A percentile compares a stretch with the other conserved stretches of the same genome.
Conservation (phyloP, 2,888 invertebrate genomes). For the Romanomermis culicivorax region DNA sequence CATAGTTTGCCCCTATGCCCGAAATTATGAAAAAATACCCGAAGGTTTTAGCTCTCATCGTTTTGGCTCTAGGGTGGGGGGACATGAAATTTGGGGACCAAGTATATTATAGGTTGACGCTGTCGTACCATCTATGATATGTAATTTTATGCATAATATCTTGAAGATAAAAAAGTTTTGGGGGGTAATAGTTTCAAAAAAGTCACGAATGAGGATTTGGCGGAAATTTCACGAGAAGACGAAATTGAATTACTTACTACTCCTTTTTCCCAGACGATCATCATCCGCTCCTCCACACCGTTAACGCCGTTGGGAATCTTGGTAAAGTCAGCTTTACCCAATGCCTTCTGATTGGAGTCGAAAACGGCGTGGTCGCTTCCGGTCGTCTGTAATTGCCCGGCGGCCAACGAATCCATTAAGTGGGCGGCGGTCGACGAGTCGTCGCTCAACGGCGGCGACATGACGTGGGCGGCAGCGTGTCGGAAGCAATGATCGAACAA, state of each 20-base stretch:
- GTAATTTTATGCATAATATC: too few species aligned
- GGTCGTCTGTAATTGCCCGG: constrained; percentile 73
- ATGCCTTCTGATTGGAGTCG: constrained; percentile 62
- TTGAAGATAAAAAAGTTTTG: neutral
- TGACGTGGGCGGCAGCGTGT: constrained; percentile 78
- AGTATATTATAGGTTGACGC: too few species aligned
- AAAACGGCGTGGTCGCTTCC: constrained; percentile 95
- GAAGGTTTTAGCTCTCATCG: too few species aligned
- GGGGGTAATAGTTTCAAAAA: neutral
- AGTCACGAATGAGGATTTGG: neutral
- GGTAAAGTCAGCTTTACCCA: constrained; percentile 64
- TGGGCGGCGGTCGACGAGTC: constrained; percentile 66
- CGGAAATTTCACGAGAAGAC: too few species aligned
- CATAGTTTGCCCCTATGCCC: too few species aligned
- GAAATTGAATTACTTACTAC: constrained; percentile 37
- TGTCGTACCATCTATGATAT: too few species aligned
- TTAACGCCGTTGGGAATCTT: constrained; percentile 81
- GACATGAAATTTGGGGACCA: too few species aligned
- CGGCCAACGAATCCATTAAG: constrained; percentile 64
- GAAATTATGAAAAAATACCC: too few species aligned
- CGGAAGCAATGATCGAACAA: constrained; percentile 63
- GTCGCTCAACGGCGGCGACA: constrained; percentile 77
- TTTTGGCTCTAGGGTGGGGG: too few species aligned
- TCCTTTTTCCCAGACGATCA: constrained; percentile 86
- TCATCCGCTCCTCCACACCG: constrained; percentile 86